Evolutionary conservation across 2,113 vertebrate species (phyloP), one percentile per base, ranked within the genome.

Genomic region (Planiliza haematocheilus): DNA sequence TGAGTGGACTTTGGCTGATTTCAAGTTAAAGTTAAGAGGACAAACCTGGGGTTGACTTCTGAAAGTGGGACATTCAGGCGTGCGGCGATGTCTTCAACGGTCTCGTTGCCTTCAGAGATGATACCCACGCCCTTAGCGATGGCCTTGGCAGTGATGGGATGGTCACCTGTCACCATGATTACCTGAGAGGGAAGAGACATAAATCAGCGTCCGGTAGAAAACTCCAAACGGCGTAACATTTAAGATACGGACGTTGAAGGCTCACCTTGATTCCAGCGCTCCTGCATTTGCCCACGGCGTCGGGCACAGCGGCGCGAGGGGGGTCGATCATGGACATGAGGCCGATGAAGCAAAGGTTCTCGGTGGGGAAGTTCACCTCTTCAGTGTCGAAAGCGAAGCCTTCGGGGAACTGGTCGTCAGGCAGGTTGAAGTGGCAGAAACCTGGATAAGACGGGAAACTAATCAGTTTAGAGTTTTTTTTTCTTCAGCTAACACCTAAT

Each of bases 271-370:
- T 98, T 84, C 97, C 96, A 0, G 96, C 96, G 0, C 96, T 97
- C 36, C 96, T 93, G 83, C 97, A 98, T 57, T 98, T 97, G 59
- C 96, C 95, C 0, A 98, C 97, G 0, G 97, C 97, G 0, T 98
- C 96, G 0, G 95, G 95, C 80, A 96, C 95, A 0, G 96, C 95
- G 0, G 95, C 96, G 49, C 95, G 92, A 41, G 96, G 96, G 4
- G 95, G 96, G 80, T 97, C 96, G 0, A 97, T 97, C 96, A 97
- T 97, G 65, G 96, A 94, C 93, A 98, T 98, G 70, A 98, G 95
- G 24, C 97, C 97, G 43, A 98, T 91, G 9, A 98, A 98, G 87
- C 96, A 97, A 14, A 98, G 92, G 30, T 95, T 94, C 74, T 91
- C 93, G 0, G 94, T 95, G 69, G 97, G 94, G 67, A 98, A 98